Evolutionary conservation across 2,888 invertebrate species (phyloP).

Genomic region (Coenonympha glycerion): DNA sequence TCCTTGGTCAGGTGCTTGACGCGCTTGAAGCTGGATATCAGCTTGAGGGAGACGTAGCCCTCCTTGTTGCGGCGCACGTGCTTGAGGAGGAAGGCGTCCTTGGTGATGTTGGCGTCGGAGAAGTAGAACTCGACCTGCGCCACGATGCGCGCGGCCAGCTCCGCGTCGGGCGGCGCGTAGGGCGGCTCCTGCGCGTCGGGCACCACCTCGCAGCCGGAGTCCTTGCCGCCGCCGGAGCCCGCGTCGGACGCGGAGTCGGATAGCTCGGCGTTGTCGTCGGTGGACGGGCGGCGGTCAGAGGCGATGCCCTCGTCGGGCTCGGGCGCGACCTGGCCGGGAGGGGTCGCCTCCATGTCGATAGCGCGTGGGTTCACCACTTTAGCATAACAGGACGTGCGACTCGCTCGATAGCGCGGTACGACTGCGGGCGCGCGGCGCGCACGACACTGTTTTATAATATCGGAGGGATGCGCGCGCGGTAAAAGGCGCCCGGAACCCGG

Average conservation of each 20-base stretch:
- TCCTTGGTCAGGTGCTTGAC: constrained; percentile 96
- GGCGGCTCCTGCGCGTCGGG: constrained; percentile 76
- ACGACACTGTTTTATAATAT: constrained; percentile 62
- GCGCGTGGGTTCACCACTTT: constrained; percentile 51
- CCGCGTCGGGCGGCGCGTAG: constrained; percentile 83
- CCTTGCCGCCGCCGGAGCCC: constrained; percentile 79
- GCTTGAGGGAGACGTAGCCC: constrained; percentile 94
- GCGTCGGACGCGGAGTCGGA: constrained; percentile 81
- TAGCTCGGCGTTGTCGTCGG: constrained; percentile 80
- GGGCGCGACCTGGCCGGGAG: constrained; percentile 51
- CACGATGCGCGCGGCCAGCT: constrained; percentile 85
- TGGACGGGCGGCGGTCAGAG: constrained; percentile 65
- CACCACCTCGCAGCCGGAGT: constrained; percentile 81
- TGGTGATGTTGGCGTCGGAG: constrained; percentile 94
- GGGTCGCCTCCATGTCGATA: constrained; percentile 61
- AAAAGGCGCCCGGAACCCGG: constrained; percentile 62
- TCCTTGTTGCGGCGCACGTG: constrained; percentile 96
- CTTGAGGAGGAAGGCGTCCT: constrained; percentile 95
- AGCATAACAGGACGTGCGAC: constrained; percentile 60
- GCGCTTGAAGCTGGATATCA: constrained; percentile 95
- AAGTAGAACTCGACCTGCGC: constrained; percentile 97
- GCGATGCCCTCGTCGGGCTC: constrained; percentile 68
- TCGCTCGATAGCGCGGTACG: constrained; percentile 58
- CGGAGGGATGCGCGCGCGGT: constrained; percentile 64
- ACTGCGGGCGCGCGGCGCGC: constrained; percentile 70